Conservation (phyloP, 2,113 vertebrate genomes). For the Pavo muticus region DNA sequence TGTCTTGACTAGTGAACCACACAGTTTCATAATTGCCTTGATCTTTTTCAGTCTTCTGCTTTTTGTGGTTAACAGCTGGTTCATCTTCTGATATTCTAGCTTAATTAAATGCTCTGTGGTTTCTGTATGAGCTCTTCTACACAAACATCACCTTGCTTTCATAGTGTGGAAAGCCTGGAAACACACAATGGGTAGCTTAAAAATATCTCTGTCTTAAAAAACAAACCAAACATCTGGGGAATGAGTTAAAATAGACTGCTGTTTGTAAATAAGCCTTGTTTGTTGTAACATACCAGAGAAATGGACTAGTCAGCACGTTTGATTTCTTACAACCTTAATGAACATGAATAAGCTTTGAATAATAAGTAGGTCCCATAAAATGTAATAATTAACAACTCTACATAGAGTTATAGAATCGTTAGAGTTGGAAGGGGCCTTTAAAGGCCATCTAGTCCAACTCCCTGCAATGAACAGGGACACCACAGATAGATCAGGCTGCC, state of each 20-base stretch:
- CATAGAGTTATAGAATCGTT: not conserved
- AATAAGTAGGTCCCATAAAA: not conserved
- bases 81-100: not conserved
- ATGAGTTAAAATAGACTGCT: not conserved
- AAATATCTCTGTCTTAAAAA: no score
- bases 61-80: not conserved
- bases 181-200: not conserved
- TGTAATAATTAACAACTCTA: not conserved
- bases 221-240: not conserved
- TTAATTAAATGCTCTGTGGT: not conserved
- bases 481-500: no score
- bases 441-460: no score
- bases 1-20: not conserved
- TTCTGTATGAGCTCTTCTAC: not conserved
- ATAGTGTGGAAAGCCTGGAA: not conserved
- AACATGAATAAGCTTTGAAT: not conserved
- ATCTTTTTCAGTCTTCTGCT: not conserved
- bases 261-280: not conserved
- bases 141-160: not conserved
- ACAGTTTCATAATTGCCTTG: not conserved
- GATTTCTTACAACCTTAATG: not conserved
- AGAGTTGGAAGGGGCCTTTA: no score
- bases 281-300: not conserved
- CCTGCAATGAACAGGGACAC: no score
- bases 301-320: not conserved